phyloP scores from a whole-genome alignment of 2,113 vertebrate genomes.

The Gavialis gangeticus region DNA sequence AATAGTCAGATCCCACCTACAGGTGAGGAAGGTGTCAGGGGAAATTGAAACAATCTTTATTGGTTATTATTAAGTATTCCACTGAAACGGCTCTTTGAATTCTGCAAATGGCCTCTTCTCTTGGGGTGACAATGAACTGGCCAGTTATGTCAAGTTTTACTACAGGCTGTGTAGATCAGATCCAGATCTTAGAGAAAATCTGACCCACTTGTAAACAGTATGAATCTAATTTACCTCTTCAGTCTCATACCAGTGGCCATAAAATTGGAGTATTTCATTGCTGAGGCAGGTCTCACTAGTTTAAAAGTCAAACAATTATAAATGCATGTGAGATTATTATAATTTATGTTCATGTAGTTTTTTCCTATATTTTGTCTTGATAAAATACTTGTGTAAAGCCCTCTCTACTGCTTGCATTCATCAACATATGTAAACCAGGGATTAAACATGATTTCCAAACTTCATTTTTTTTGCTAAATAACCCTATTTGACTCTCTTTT shows the following conservation, averaged over 20 bases:
- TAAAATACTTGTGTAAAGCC: neutral
- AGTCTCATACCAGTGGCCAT: neutral
- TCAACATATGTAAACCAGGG: neutral
- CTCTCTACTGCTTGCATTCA: neutral
- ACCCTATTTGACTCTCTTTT: neutral
- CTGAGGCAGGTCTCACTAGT: neutral
- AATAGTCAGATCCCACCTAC: slow-evolving; percentile 96
- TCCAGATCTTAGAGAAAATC: neutral
- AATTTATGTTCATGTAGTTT: neutral
- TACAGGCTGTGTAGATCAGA: neutral
- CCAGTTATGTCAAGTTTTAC: neutral
- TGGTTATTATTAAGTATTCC: neutral
- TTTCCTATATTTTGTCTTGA: neutral
- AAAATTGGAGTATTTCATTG: neutral
- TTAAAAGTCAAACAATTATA: neutral
- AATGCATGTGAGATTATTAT: neutral
- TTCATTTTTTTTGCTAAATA: slow-evolving; percentile 7
- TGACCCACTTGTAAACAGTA: neutral
- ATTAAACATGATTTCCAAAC: neutral
- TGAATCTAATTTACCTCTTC: neutral
- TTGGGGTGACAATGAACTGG: neutral
- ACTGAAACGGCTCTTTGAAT: neutral
- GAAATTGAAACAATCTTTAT: neutral
- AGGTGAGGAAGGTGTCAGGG: slow-evolving; percentile 80
- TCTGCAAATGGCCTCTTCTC: neutral